A percentile compares a stretch with the other conserved stretches of the same genome.
Conservation (phyloP, 2,113 vertebrate genomes). For the Leptodactylus fuscus region DNA sequence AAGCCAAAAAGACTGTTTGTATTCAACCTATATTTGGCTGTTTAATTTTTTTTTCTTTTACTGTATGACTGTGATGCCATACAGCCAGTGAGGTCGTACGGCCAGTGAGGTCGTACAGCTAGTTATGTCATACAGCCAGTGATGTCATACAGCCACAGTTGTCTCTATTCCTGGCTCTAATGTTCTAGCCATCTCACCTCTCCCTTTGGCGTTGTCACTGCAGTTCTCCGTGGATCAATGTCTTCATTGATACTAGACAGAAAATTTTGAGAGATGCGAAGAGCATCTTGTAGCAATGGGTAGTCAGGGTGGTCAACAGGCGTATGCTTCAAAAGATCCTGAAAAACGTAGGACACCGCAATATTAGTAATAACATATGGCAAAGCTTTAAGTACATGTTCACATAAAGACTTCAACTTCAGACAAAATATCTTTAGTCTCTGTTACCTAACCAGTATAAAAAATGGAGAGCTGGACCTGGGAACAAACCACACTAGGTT, state of each 20-base stretch:
- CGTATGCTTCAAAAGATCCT: slow-evolving; percentile 97
- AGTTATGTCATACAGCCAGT: no score
- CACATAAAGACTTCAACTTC: no score
- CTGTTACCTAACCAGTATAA: no score
- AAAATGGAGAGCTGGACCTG: no score
- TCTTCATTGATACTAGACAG: slow-evolving; percentile 98
- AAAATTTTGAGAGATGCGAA: slow-evolving; percentile 98
- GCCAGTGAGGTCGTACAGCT: no score
- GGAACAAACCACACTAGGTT: no score
- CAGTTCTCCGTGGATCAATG: slow-evolving; percentile 91
- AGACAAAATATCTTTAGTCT: no score
- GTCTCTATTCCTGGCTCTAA: background rate
- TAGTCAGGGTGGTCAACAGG: slow-evolving; percentile 96
- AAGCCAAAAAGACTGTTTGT: no score
- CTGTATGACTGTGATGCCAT: no score
- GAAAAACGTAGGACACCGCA: slow-evolving; percentile 7
- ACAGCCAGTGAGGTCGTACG: no score
- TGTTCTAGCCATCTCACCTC: slow-evolving; percentile 78
- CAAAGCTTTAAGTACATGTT: background rate
- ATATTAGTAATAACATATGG: background rate
- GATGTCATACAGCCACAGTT: background rate
- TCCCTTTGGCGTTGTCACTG: slow-evolving; percentile 95
- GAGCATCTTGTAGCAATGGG: slow-evolving; percentile 91
- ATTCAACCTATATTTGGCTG: no score
- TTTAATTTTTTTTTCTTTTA: no score